Evolutionary conservation across 2,113 vertebrate species (phyloP), one percentile per base, ranked within the genome.

Genomic region (Chionodraco myersi): DNA sequence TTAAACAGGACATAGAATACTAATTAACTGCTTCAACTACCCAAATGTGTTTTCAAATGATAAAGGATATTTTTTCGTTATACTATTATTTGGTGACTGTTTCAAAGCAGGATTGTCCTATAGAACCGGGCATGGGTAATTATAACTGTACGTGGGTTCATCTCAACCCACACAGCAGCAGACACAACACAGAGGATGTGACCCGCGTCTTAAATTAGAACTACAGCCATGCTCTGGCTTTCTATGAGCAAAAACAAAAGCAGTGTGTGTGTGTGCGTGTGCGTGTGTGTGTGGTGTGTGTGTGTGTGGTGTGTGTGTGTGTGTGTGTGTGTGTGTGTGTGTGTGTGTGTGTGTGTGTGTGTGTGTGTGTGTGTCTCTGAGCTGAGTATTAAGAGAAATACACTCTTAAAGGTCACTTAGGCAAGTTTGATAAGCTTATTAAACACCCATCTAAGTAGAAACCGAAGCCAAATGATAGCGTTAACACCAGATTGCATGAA

Each of bases 401-500:
- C 36, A 41, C 36, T 7, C 36, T 14, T 45, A 21, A 59, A 41
- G 64, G 71, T 74, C 73, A 60, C 16, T 47, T 45, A 14, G 11
- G 65, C 21, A 41, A 14, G 12, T 64, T 36, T 52, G 18, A 78
- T 2, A 10, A 75, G 36, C 57, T 58, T 48, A 61, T 49, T 15
- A 65, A 65, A 59, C 21, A 70, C 16, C n/a, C 15, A n/a, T 10
- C 26, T 26, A 75, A 54, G 4, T 63, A 58, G 59, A 45, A 44
- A 65, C 48, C 44, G n/a, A 59, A 64, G 34, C 15, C 5, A 58
- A 9, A 34, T 16, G 26, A 7, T 18, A 26, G 48, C 60, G 67
- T 48, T 79, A 23, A 75, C 9, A 21, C 18, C n/a, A 70, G 10
- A 45, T 53, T 61, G 61, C 58, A 66, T 49, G 48, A 48, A 74